phyloP scores from a whole-genome alignment of 2,113 vertebrate species.

The Pelusios castaneus region DNA sequence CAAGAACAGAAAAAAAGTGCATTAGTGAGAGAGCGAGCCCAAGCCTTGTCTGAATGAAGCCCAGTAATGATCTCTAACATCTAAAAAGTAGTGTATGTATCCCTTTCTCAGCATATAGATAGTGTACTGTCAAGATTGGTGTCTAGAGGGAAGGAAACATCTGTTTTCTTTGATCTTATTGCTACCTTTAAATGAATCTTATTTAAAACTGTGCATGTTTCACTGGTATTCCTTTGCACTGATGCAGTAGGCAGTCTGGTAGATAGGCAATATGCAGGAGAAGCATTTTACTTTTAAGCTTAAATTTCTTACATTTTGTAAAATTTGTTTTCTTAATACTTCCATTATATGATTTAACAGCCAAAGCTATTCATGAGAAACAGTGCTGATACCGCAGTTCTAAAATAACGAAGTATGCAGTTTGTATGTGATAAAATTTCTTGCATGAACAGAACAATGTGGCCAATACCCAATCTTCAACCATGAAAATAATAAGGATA shows the following conservation, averaged over 20 bases:
- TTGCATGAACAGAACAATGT: not conserved
- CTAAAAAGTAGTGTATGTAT: not conserved
- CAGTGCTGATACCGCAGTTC: not conserved
- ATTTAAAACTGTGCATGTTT: not conserved
- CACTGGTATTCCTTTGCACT: not conserved
- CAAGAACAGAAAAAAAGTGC: not conserved
- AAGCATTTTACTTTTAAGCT: not conserved
- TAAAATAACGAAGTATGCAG: not conserved
- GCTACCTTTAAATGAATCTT: not conserved
- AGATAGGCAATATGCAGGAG: not conserved
- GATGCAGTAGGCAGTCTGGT: not conserved
- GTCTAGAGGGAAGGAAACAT: not conserved
- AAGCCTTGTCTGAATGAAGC: constrained; percentile 3
- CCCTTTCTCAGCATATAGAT: not conserved
- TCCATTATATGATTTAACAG: not conserved
- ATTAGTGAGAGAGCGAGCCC: not conserved
- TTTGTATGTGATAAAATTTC: not conserved
- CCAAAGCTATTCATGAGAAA: not conserved
- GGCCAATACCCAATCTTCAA: not conserved
- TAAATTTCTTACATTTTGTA: not conserved
- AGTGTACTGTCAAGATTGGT: constrained; percentile 5
- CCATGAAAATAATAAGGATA: constrained; percentile 1
- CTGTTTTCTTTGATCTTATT: not conserved
- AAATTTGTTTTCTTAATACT: not conserved
- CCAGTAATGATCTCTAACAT: not conserved